Evolutionary conservation across 2,113 vertebrate genomes (phyloP).

Genomic region (Anser cygnoides): DNA sequence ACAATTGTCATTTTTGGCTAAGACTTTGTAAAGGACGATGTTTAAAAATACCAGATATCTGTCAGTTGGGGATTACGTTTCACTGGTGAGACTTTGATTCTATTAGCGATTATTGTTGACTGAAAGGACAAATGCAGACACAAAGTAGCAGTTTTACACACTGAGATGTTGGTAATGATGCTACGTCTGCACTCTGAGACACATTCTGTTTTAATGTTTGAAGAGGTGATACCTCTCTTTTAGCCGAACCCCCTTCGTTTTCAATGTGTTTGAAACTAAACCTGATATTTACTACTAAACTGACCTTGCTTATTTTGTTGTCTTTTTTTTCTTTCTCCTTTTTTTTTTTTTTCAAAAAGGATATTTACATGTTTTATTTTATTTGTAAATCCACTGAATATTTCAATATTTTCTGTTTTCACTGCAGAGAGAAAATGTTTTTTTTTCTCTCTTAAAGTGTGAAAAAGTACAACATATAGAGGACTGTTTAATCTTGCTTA

Average conservation of each 20-base stretch:
- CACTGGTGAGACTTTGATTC: not conserved
- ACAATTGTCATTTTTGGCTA: not conserved
- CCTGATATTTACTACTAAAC: not conserved
- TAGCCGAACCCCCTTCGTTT: not conserved
- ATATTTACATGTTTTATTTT: not conserved
- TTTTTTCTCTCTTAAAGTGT: not conserved
- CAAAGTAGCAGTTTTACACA: not conserved
- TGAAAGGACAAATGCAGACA: not conserved
- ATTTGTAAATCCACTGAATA: not conserved
- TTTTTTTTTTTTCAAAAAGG: not conserved
- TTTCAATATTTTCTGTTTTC: not conserved
- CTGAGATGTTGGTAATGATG: not conserved
- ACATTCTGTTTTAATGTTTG: not conserved
- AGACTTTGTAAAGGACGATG: not conserved
- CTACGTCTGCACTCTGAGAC: not conserved
- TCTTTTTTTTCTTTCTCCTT: no score
- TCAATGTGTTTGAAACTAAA: slow-evolving; percentile 40
- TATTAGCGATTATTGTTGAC: slow-evolving; percentile 22
- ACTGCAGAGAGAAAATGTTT: not conserved
- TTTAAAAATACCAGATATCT: not conserved
- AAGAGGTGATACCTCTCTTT: not conserved
- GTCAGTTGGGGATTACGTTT: not conserved
- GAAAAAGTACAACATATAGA: not conserved
- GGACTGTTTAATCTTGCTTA: slow-evolving; percentile 5
- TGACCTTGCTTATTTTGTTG: not conserved